Evolutionary conservation across 2,797 vertebrate genomes (phyloP), one percentile per base, ranked within the genome.

Genomic region (Pseudocheirus occidentalis): DNA sequence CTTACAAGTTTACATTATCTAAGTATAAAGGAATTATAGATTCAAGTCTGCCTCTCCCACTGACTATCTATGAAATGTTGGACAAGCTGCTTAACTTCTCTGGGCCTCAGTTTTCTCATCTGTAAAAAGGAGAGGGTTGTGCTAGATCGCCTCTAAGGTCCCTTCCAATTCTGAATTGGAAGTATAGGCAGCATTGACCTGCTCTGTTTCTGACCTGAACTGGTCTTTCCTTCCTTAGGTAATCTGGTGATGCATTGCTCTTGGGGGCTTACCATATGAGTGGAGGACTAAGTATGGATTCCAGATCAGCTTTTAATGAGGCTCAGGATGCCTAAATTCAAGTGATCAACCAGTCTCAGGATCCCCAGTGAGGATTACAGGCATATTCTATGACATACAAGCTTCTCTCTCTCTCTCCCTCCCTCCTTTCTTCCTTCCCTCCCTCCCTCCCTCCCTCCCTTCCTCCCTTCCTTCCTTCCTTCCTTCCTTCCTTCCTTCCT

Each of bases 401-500:
- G 5, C 1, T 24, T 9, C 6, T 7, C 10, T 40, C 66, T 73
- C 18, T 12, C n/a, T 24, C 1, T 16, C n/a, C 0, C 31, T 29
- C 4, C 21, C 21, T 56, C 3, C 4, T 4, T 27, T 5, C 24
- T 5, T 57, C 4, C 5, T 5, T 57, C 2, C 21, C 21, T 57
- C 6, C 5, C 5, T 57, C 11, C 1, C 4, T 31, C 2, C 29
- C 11, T 59, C 0, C 3, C 11, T 13, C 0, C 29, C 29, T 13
- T 31, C 29, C 11, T 31, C 31, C 29, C 11, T 31, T 59, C 3
- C 29, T 12, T 59, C 3, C 28, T 31, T 31, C 3, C 58, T 13
- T 31, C 3, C 29, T 31, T 59, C 29, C 29, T 31, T 31, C 11
- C 29, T 31, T 59, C 29, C 4, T 31, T 31, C 11, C 11, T 31